Evolutionary conservation across 2,113 vertebrate species (phyloP).

Genomic region (Glaucomys volans): DNA sequence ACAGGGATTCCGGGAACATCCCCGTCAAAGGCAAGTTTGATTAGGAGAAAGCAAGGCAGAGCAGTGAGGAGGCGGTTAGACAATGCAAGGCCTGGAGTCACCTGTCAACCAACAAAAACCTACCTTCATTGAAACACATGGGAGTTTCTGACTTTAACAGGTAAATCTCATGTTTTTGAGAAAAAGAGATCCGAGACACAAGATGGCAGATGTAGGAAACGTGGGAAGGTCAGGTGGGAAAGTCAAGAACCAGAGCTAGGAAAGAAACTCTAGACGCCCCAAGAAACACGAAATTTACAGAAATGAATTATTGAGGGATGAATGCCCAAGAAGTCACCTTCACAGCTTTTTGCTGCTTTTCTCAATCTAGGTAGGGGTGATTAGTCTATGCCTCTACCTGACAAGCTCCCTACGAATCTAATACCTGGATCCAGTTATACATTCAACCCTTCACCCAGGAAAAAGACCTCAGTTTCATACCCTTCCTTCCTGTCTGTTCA

Average conservation of each 20-base stretch:
- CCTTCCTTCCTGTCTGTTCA: not conserved
- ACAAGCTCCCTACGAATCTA: not conserved
- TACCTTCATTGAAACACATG: fast-evolving
- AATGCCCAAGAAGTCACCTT: not conserved
- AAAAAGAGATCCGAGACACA: not conserved
- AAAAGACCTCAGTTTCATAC: not conserved
- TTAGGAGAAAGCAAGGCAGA: not conserved
- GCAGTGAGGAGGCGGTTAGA: not conserved
- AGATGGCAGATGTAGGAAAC: not conserved
- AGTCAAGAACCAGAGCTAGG: not conserved
- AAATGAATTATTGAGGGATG: constrained; percentile 6
- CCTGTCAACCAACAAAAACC: not conserved
- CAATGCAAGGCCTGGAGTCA: not conserved
- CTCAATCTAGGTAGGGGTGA: not conserved
- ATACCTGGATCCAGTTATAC: not conserved
- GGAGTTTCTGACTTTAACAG: not conserved
- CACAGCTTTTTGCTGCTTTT: constrained; percentile 9
- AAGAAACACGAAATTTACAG: not conserved
- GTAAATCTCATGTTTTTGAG: not conserved
- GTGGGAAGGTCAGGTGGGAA: not conserved
- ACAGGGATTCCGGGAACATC: not conserved
- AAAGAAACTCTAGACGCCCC: not conserved
- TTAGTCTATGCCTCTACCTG: not conserved
- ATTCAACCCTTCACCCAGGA: not conserved
- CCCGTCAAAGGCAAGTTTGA: not conserved